A percentile compares a stretch with the other conserved stretches of the same genome.
Conservation (phyloP, 2,113 vertebrate genomes). For the Chlorodrepanis virens region DNA sequence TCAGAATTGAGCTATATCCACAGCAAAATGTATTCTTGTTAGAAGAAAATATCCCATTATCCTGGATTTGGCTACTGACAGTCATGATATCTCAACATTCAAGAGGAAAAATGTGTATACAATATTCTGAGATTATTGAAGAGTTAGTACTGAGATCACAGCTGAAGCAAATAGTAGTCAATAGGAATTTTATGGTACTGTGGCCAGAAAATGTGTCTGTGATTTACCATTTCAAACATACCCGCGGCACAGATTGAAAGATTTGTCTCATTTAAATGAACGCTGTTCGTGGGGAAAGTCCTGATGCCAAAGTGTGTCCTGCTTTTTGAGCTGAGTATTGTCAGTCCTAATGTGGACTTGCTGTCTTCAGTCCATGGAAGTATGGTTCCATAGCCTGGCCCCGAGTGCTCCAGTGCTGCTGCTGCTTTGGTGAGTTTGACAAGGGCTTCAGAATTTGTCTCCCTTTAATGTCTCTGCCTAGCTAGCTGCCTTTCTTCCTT, state of each 20-base stretch:
- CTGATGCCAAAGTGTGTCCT: background rate
- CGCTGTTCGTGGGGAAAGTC: background rate
- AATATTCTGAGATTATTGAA: background rate
- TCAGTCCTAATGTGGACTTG: background rate
- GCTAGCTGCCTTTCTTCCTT: background rate
- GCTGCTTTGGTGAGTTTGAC: background rate
- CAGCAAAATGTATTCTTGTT: background rate
- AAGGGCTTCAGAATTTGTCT: background rate
- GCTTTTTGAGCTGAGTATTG: background rate
- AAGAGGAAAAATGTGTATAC: background rate
- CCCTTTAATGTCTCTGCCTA: background rate
- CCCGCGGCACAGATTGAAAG: background rate
- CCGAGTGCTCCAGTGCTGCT: background rate
- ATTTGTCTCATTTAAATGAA: background rate
- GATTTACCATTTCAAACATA: background rate
- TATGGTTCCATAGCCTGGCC: background rate
- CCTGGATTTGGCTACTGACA: background rate
- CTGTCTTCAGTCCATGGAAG: accelerated
- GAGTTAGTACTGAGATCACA: background rate
- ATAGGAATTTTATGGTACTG: background rate
- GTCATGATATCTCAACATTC: background rate
- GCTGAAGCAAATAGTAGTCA: background rate
- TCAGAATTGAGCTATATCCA: background rate
- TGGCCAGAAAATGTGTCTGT: background rate
- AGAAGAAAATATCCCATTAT: background rate